Evolutionary conservation across 2,797 vertebrate species (phyloP), one percentile per base, ranked within the genome.

Genomic region (Phrynocephalus forsythii): DNA sequence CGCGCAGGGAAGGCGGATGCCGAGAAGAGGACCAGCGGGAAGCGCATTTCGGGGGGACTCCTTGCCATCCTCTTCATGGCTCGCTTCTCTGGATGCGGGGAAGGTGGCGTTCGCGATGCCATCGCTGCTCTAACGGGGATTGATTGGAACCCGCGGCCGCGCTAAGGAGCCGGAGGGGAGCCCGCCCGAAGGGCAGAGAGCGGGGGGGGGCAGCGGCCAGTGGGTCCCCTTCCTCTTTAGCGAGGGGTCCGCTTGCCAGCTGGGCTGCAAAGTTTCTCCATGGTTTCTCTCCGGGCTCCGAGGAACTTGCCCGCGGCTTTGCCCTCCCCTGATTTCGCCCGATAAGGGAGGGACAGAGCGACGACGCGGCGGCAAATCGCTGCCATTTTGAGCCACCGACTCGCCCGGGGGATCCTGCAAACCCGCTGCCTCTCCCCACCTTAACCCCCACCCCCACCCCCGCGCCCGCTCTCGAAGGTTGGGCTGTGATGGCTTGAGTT

Each of bases 251-350:
- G 83, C 93, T 67, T 2, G 78, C 93, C 88, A 86, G 71, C 94
- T 86, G 87, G 94, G 92, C 95, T 88, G 92, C 90, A 96, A 97
- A 97, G 95, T 97, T 97, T 96, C 95, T 95, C 94, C 94, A 94
- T 95, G 92, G 83, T 94, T 85, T 92, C 93, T 92, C 93, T 84
- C 93, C 86, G 92, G 90, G 73, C 77, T 88, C 91, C 84, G 90
- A 84, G 93, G 90, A 88, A 91, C 87, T 87, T 83, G 75, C 86
- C 90, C 75, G 89, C 89, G 79, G 68, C 90, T 79, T 71, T 28
- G 90, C 90, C 89, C 89, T 86, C 84, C 89, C 81, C 89, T 71
- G 63, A 89, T 88, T 93, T 94, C 89, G 88, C 94, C 38, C 79
- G 96, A 96, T 96, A 96, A 97, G 87, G 67, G 44, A 68, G 94